Percentiles rank a stretch among this genome's conserved stretches.
Evolutionary conservation across 2,888 invertebrate genomes (phyloP).

Genomic region (Girardia tigrina): DNA sequence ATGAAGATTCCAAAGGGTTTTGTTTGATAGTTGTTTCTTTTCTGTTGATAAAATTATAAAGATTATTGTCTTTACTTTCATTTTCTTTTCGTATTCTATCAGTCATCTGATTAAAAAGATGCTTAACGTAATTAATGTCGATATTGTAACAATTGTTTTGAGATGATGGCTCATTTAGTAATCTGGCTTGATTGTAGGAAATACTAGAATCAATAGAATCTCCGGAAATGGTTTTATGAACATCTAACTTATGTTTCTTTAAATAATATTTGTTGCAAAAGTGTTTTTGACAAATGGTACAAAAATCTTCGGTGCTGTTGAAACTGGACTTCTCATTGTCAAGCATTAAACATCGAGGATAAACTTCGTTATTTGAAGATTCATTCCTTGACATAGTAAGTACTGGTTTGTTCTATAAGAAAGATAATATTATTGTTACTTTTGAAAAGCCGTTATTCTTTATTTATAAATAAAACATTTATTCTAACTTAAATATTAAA

Average conservation of each 20-base stretch:
- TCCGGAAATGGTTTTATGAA: slow-evolving; percentile 41
- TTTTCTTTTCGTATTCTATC: slow-evolving; percentile 8
- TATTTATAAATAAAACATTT: background rate
- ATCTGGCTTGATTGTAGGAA: background rate
- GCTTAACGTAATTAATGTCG: slow-evolving; percentile 3
- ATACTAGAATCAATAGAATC: slow-evolving; percentile 18
- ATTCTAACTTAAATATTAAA: slow-evolving; percentile 6
- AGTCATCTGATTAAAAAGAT: background rate
- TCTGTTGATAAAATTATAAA: background rate
- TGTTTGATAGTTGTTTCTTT: background rate
- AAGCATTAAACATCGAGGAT: background rate
- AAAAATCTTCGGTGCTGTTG: slow-evolving; percentile 44
- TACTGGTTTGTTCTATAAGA: too few species aligned
- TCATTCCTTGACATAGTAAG: background rate
- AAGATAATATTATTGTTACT: too few species aligned
- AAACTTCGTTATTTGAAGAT: background rate
- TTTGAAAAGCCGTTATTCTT: background rate
- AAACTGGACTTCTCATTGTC: slow-evolving; percentile 1
- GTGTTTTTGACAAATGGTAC: slow-evolving; percentile 51
- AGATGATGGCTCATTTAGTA: background rate
- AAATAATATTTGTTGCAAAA: slow-evolving; percentile 53
- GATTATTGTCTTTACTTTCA: background rate
- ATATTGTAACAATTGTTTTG: background rate
- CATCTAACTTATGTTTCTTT: slow-evolving; percentile 50
- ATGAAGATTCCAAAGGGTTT: background rate